Percentiles rank a stretch among this genome's conserved stretches.
phyloP scores from a whole-genome alignment of 2,888 invertebrate species.

The Apoda limacodes region DNA sequence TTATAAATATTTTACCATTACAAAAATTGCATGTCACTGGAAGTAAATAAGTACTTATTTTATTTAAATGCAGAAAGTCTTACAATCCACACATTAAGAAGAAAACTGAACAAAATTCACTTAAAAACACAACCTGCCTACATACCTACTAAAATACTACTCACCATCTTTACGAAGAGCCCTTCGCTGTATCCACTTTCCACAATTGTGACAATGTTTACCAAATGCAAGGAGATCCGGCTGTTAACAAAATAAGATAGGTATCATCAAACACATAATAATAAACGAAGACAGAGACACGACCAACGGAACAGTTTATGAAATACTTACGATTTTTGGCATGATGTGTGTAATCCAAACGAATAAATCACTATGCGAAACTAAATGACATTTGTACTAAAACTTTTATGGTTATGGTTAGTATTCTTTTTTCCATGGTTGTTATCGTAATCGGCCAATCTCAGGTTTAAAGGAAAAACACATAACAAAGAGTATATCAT shows the following conservation, averaged over 20 bases:
- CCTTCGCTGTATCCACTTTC: conserved; percentile 20
- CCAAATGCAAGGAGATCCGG: conserved; percentile 17
- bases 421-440: conserved; percentile 11
- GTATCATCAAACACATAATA: background rate
- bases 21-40: conserved; percentile 16
- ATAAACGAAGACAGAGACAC: background rate
- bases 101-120: conserved; percentile 12
- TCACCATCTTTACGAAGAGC: conserved; percentile 21
- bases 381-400: no score
- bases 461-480: conserved; percentile 16
- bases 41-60: conserved; percentile 14
- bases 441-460: conserved; percentile 16
- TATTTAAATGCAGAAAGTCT: conserved; percentile 13
- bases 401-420: no score
- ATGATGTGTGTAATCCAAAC: no score
- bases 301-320: background rate
- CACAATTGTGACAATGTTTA: conserved; percentile 18
- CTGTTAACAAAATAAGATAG: conserved; percentile 15
- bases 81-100: conserved; percentile 16
- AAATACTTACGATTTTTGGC: background rate
- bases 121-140: conserved; percentile 15
- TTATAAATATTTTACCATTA: conserved; percentile 14
- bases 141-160: no score
- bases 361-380: no score
- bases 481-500: conserved; percentile 15